phyloP scores from a whole-genome alignment of 2,797 vertebrate genomes.

The Pteronotus mesoamericanus region DNA sequence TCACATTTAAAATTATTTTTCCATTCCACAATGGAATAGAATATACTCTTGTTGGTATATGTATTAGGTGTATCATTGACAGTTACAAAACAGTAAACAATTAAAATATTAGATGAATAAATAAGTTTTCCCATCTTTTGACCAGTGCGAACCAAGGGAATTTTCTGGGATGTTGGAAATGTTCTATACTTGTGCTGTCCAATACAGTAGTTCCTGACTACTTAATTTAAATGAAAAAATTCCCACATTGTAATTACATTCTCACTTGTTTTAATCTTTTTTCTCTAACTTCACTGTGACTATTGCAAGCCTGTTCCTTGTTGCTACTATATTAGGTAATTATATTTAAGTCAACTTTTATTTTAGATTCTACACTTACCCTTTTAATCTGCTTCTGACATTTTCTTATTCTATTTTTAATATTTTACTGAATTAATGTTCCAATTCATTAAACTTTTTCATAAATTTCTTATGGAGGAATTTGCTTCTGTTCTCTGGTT shows the following conservation, averaged over 20 bases:
- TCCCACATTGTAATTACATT: not conserved
- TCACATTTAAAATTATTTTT: not conserved
- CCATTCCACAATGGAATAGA: not conserved
- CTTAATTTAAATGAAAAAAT: not conserved
- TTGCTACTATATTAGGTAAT: not conserved
- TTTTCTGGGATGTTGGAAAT: not conserved
- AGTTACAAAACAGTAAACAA: slow-evolving; percentile 71
- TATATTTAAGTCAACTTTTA: not conserved
- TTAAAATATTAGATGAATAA: slow-evolving; percentile 68
- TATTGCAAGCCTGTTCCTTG: not conserved
- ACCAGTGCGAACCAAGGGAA: not conserved
- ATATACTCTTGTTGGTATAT: not conserved
- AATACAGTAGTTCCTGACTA: not conserved
- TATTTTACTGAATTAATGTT: not conserved
- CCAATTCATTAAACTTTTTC: not conserved
- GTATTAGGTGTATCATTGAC: not conserved
- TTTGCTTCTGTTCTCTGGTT: not conserved
- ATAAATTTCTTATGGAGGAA: not conserved
- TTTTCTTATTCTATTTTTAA: not conserved
- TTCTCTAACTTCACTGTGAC: not conserved
- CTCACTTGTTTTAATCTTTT: not conserved
- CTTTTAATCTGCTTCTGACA: not conserved
- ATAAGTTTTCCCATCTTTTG: slow-evolving; percentile 73
- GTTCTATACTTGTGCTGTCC: not conserved
- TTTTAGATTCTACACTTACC: not conserved